Conservation (phyloP, 2,888 invertebrate genomes). For the Catocala nupta region DNA sequence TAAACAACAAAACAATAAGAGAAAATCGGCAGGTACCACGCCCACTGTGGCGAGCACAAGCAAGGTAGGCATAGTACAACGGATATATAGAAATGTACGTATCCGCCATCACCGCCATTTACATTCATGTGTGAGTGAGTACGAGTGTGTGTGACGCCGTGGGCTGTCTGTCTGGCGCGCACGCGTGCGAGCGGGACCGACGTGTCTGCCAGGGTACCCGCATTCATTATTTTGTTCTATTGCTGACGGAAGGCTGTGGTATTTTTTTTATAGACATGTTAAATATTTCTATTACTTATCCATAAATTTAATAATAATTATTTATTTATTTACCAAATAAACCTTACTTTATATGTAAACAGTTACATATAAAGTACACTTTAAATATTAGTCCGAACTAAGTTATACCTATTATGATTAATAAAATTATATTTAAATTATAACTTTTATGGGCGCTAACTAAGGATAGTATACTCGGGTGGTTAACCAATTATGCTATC, state of each 20-base stretch:
- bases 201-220: slow-evolving; percentile 41
- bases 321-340: no score
- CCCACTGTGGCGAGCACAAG: slow-evolving; percentile 78
- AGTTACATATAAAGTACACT: no score
- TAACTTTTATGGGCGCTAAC: no score
- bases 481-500: no score
- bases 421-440: no score
- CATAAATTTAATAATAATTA: no score
- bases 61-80: slow-evolving; percentile 88
- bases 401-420: no score
- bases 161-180: slow-evolving; percentile 53
- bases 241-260: not conserved
- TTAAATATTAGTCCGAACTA: no score
- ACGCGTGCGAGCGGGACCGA: slow-evolving; percentile 54
- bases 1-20: slow-evolving; percentile 68
- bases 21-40: slow-evolving; percentile 81
- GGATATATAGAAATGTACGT: slow-evolving; percentile 88
- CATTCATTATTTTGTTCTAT: not conserved
- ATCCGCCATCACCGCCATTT: slow-evolving; percentile 81
- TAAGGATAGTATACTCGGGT: no score
- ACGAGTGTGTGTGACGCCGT: slow-evolving; percentile 53
- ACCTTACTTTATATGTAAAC: no score
- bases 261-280: not conserved
- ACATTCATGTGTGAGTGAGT: slow-evolving; percentile 75
- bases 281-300: no score